phyloP scores from a whole-genome alignment of 37 sponge, comb jelly and placozoan species.

The Petrosia ficiformis region DNA sequence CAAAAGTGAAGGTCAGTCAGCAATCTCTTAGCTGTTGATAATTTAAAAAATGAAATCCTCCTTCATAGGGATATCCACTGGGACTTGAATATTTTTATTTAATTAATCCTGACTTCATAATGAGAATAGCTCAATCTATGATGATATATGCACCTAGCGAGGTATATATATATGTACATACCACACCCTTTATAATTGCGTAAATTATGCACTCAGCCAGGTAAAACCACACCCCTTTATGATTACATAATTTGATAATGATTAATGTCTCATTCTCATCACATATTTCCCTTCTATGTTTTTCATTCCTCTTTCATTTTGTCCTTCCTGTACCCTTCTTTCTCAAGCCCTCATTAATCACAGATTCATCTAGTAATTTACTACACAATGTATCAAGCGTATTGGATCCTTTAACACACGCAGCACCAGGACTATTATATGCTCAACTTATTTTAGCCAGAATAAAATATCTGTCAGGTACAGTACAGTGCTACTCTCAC shows the following conservation, averaged over 20 bases:
- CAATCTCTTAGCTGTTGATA: background rate
- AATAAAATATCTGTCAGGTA: constrained; percentile 87
- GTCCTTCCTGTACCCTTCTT: constrained; percentile 26
- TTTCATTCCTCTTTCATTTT: too few species aligned
- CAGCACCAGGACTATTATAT: constrained; percentile 72
- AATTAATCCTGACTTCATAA: constrained; percentile 78
- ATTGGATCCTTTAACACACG: constrained; percentile 62
- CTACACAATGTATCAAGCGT: constrained; percentile 51
- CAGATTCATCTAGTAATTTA: too few species aligned
- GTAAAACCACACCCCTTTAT: too few species aligned
- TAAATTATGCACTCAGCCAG: too few species aligned
- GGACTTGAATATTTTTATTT: constrained; percentile 68
- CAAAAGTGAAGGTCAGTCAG: constrained; percentile 30
- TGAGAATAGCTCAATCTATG: constrained; percentile 50
- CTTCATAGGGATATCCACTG: constrained; percentile 63
- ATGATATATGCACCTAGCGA: constrained; percentile 71
- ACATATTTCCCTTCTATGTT: too few species aligned
- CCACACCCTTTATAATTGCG: background rate
- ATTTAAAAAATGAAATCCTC: background rate
- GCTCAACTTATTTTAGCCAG: constrained; percentile 71
- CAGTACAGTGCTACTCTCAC: background rate
- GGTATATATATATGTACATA: constrained; percentile 40
- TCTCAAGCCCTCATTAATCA: constrained; percentile 34
- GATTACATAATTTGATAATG: too few species aligned
- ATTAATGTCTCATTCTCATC: too few species aligned